Evolutionary conservation across 64 coral and sea anemone genomes (phyloP).

Genomic region (Montipora capricornis): DNA sequence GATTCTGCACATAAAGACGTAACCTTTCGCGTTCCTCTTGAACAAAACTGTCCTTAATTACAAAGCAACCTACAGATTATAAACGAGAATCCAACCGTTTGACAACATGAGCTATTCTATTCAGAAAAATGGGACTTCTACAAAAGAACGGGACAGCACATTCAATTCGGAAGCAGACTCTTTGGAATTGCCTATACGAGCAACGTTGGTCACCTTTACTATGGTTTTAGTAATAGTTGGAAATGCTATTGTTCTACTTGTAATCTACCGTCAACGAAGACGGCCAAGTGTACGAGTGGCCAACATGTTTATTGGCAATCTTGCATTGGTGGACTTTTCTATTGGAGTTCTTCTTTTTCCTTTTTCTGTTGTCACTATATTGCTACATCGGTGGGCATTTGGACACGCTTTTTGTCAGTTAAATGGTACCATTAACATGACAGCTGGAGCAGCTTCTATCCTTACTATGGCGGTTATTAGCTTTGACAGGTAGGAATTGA

Average conservation of each 20-base stretch:
- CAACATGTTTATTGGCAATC: constrained; percentile 88
- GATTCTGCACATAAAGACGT: background rate
- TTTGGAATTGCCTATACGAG: background rate
- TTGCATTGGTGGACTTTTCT: constrained; percentile 84
- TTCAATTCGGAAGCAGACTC: background rate
- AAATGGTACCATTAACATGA: constrained; percentile 93
- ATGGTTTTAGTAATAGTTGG: constrained; percentile 55
- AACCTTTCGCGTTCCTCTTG: background rate
- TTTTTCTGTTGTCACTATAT: constrained; percentile 65
- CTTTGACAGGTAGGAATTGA: constrained; percentile 84
- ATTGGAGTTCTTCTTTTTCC: constrained; percentile 85
- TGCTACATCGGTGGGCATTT: constrained; percentile 49
- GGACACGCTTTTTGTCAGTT: constrained; percentile 71
- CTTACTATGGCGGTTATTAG: constrained; percentile 93
- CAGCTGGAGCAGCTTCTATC: constrained; percentile 83
- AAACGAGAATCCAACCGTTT: background rate
- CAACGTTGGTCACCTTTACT: constrained; percentile 1
- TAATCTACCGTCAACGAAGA: constrained; percentile 79
- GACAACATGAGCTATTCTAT: background rate
- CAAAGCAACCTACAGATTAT: background rate
- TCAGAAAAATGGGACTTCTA: background rate
- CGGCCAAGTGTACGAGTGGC: constrained; percentile 79
- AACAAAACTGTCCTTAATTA: background rate
- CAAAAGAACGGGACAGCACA: background rate
- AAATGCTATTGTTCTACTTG: constrained; percentile 81